Evolutionary conservation across 1,140 invertebrate genomes (phyloP), one percentile per base, ranked within the genome.

Genomic region (Monochamus saltuarius): DNA sequence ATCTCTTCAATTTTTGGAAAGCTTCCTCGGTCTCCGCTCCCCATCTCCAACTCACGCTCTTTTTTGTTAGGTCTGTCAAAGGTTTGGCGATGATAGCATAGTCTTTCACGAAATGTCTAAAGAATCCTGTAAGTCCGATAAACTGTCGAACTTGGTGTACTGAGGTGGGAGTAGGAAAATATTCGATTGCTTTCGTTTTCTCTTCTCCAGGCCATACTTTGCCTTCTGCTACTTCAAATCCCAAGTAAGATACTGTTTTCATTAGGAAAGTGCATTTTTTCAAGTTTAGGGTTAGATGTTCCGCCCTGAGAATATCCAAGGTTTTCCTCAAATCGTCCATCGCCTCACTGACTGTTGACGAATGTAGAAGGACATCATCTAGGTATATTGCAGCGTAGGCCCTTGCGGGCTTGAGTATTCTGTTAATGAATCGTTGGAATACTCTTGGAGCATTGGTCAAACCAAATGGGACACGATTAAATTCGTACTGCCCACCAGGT

Each of bases 381-480:
- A 74, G 38, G 55, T 53, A 61, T 9, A 64, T n/a, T 22, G 54
- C 34, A 7, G 55, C 19, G 17, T 47, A 49, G 17, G 40, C 22
- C 14, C 35, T 11, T 8, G 76, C 39, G 7, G 75, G 59, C n/a
- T 17, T 37, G 36, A 78, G 63, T 19, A 79, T 61, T 7, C 58
- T 60, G 34, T 73, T 73, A 13, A 81, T 77, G 7, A 77, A 65
- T 37, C 70, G 56, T 57, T 79, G 73, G 56, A 82, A 81, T 3
- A 73, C 70, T n/a, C 72, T 59, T 0, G 79, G 74, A 0, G 77
- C 69, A 62, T 78, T 80, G 6, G 59, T 65, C 3, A 82, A 61
- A 13, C 80, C 80, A 65, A 80, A 82, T n/a, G 77, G 79, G 61
- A 80, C 68, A 52, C 70, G 62, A 0, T 62, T 50, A 56, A 69